A percentile compares a stretch with the other conserved stretches of the same genome.
Evolutionary conservation across 2,888 invertebrate genomes (phyloP).

Genomic region (Patella depressa): DNA sequence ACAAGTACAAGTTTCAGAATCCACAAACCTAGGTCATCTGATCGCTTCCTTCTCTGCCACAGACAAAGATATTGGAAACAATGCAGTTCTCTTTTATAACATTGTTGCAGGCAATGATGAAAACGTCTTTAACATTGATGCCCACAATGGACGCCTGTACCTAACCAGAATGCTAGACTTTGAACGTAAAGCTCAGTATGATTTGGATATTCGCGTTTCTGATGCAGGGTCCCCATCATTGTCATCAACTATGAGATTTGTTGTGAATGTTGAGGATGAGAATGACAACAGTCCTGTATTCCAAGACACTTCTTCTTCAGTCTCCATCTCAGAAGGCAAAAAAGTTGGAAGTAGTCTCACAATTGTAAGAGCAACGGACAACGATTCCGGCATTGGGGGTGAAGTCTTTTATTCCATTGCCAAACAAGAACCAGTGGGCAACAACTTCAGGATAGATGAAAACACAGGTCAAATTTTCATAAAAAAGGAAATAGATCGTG

Average conservation of each 20-base stretch:
- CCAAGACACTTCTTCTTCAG: conserved; percentile 88
- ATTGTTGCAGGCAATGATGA: conserved; percentile 86
- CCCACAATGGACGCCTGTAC: conserved; percentile 91
- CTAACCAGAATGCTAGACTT: conserved; percentile 95
- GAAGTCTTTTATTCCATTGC: conserved; percentile 85
- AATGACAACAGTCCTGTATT: conserved; percentile 95
- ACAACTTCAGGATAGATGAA: conserved; percentile 84
- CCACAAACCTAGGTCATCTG: conserved; percentile 49
- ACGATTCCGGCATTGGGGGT: conserved; percentile 90
- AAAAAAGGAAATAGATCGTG: conserved; percentile 88
- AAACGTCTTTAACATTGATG: conserved; percentile 71
- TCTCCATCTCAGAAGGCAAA: conserved; percentile 87
- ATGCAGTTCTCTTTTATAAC: conserved; percentile 90
- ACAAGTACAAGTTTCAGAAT: conserved; percentile 74
- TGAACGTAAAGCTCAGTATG: conserved; percentile 85
- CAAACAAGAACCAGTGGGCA: conserved; percentile 81
- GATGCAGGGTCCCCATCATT: conserved; percentile 74
- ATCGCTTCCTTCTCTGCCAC: conserved; percentile 73
- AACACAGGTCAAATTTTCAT: conserved; percentile 92
- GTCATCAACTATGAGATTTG: conserved; percentile 81
- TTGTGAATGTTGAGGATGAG: conserved; percentile 89
- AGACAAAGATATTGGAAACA: conserved; percentile 79
- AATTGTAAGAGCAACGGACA: conserved; percentile 89
- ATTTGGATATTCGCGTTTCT: conserved; percentile 88
- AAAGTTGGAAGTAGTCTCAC: conserved; percentile 85